These are phyloP conservation scores for Caligus rogercresseyi DNA, from an alignment of 1,140 invertebrate species.

Conservation along the genomic window DNA sequence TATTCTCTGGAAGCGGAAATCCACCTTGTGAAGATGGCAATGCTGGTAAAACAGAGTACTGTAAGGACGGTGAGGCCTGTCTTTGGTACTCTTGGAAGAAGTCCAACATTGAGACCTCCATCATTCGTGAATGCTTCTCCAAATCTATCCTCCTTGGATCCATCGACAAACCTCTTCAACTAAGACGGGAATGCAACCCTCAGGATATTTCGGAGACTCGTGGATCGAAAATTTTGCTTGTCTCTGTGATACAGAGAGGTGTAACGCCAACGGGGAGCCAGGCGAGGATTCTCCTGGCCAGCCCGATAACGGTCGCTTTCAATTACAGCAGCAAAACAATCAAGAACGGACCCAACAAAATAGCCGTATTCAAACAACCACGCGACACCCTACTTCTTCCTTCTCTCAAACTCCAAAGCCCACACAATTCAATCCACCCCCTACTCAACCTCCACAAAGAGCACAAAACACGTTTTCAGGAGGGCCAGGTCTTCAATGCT, in stretches of 20 bases:
- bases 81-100: constrained; percentile 19
- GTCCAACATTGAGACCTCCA: constrained; percentile 1
- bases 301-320: neutral
- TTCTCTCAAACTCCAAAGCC: neutral
- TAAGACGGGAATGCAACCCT: neutral
- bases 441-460: neutral
- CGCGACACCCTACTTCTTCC: neutral
- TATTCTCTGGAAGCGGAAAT: constrained; percentile 2
- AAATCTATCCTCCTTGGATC: constrained; percentile 11
- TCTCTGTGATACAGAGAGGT: constrained; percentile 17
- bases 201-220: constrained; percentile 15
- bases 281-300: neutral
- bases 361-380: neutral
- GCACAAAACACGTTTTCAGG: neutral
- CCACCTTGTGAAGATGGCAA: constrained; percentile 7
- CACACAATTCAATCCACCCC: neutral
- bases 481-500: constrained; percentile 10
- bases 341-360: neutral
- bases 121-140: constrained; percentile 18
- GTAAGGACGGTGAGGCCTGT: constrained; percentile 16
- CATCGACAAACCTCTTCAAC: constrained; percentile 8
- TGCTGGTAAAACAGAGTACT: neutral
- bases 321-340: neutral
- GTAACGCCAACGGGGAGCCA: neutral
- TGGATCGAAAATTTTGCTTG: constrained; percentile 15